Percentiles rank a stretch among this genome's conserved stretches.
Conservation (phyloP, 1,140 invertebrate species). For the Antheraea mylitta region DNA sequence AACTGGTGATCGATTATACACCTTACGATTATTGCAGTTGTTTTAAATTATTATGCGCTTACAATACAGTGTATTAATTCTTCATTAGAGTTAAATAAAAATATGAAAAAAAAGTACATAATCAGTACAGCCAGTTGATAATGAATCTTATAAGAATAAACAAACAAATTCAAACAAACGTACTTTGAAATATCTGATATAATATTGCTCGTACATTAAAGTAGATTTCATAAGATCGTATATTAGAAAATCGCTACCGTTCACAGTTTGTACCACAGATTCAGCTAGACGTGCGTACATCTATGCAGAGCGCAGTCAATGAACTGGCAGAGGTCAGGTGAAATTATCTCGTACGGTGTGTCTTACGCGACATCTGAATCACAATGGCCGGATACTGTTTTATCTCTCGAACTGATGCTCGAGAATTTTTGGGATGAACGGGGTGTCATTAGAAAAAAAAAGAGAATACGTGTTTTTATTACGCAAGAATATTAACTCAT, state of each 20-base stretch:
- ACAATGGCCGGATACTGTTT: slow-evolving; percentile 58
- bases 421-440: slow-evolving; percentile 41
- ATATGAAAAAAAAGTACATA: no score
- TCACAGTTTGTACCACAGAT: slow-evolving; percentile 29
- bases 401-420: slow-evolving; percentile 40
- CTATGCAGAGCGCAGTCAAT: slow-evolving; percentile 73
- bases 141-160: no score
- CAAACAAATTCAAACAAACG: no score
- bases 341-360: slow-evolving; percentile 67
- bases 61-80: no score
- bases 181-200: no score
- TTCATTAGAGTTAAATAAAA: no score
- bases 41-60: no score
- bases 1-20: no score
- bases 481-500: no score
- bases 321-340: slow-evolving; percentile 75
- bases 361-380: slow-evolving; percentile 64
- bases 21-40: no score
- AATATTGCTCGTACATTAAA: no score
- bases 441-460: slow-evolving; percentile 13
- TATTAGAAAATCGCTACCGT: slow-evolving; percentile 2
- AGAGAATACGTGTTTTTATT: not conserved
- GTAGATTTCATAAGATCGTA: not conserved
- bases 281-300: slow-evolving; percentile 67
- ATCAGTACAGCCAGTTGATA: no score